Percentiles rank a stretch among this genome's conserved stretches.
phyloP scores from a whole-genome alignment of 1,140 invertebrate genomes.

The Gyrodactylus salaris region DNA sequence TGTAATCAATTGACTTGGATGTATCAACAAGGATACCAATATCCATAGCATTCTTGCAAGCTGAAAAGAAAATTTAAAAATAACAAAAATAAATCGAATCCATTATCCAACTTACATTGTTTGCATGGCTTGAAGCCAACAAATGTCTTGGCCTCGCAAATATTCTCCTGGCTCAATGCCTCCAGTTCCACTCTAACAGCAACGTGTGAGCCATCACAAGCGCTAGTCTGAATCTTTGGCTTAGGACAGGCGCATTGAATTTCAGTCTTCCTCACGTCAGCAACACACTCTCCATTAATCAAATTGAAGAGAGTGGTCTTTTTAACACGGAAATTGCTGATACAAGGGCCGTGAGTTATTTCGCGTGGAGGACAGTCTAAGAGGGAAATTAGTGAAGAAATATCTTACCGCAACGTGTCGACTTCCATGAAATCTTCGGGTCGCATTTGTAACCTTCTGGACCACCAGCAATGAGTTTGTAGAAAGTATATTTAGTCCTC shows the following conservation, averaged over 20 bases:
- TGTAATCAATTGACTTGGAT: background rate
- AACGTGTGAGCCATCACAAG: background rate
- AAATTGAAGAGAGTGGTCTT: background rate
- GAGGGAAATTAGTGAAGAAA: background rate
- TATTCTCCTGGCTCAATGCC: background rate
- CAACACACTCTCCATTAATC: background rate
- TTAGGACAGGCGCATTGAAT: background rate
- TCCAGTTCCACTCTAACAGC: background rate
- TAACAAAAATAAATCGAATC: background rate
- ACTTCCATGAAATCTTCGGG: background rate
- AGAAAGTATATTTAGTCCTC: background rate
- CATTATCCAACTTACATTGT: background rate
- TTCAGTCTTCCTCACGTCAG: background rate
- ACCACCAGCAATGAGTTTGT: background rate
- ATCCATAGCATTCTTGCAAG: slow-evolving; percentile 1
- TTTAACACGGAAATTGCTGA: background rate
- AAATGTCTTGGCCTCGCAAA: background rate
- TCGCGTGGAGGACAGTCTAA: background rate
- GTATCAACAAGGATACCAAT: background rate
- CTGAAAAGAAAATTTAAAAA: background rate
- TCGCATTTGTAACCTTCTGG: background rate
- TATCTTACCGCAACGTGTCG: background rate
- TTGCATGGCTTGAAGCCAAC: background rate
- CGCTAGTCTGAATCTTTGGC: background rate
- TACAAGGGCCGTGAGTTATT: background rate